Conservation (phyloP, 2,113 vertebrate species). For the Dasyurus viverrinus region DNA sequence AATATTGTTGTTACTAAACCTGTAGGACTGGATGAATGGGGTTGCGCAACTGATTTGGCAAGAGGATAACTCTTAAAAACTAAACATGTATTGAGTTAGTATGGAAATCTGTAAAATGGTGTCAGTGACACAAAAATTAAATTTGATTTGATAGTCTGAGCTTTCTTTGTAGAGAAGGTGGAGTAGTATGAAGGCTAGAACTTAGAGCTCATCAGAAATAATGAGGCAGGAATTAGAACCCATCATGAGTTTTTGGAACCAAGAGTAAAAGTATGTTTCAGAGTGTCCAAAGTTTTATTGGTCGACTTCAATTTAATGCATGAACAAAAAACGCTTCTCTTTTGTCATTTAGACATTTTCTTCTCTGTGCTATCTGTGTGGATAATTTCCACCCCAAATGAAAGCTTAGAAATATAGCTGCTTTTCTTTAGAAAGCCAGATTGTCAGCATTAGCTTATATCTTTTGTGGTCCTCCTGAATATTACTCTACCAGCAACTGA, state of each 20-base stretch:
- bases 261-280: neutral
- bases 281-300: neutral
- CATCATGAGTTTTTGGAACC: neutral
- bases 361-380: neutral
- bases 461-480: constrained; percentile 42
- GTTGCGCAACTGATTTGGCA: constrained; percentile 66
- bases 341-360: neutral
- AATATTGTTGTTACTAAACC: constrained; percentile 59
- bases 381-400: constrained; percentile 13
- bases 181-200: constrained; percentile 33
- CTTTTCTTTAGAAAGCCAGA: constrained; percentile 38
- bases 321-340: neutral
- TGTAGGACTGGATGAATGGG: constrained; percentile 70
- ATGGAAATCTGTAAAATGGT: constrained; percentile 55
- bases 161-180: constrained; percentile 34
- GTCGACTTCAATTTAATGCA: neutral
- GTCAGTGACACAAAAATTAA: constrained; percentile 29
- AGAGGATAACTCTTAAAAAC: constrained; percentile 58
- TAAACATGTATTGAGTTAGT: constrained; percentile 60
- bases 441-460: constrained; percentile 41
- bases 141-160: constrained; percentile 33
- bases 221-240: constrained; percentile 41
- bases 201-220: constrained; percentile 59
- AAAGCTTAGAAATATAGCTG: constrained; percentile 40
- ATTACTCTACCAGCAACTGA: constrained; percentile 10